Base-by-base conservation (phyloP, 92 coral and sea anemone species). In the Phenganax stokvisi region DNA sequence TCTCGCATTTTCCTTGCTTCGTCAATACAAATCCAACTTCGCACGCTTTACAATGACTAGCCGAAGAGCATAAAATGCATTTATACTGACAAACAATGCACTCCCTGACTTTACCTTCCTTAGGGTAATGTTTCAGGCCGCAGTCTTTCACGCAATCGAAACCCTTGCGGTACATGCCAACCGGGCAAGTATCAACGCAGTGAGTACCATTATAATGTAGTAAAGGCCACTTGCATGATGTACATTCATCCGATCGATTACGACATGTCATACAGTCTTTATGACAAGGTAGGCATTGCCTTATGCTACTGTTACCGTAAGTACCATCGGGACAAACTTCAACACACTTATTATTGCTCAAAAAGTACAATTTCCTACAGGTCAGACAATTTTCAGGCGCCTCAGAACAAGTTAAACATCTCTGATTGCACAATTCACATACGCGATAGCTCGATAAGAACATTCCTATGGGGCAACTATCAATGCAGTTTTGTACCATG, bases 241-340 rank as follows among this genome's bases (percentile, higher is more conserved):
- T 13, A 51, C 82, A 78, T 13, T 62, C 9, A 20, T 78, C 73
- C 6, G 72, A 30, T 64, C 12, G 52, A 2, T 15, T 60, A 8
- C 15, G 2, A 31, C 82, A 78, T 3, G 73, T 78, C 51, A 62
- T 16, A 20, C 82, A 78, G 44, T 63, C 69, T 0, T 15, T 8
- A 51, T 59, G 28, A 17, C 82, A 78, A 7, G 82, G 82, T 62
- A 16, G 73, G 64, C 82, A 78, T 2, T 59, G 16, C 9, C 73
- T 72, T 1, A 47, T 0, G n/a, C 57, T 44, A 3, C 1, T 57
- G 37, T 64, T 78, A 6, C 31, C 16, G 56, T 78, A 78, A 0
- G 16, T 3, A 29, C 82, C 82, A 78, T 62, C 54, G 4, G 73
- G 73, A 63, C 82, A 78, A 47, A 10, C 8, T 11, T 0, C 0